Evolutionary conservation across 2,113 vertebrate species (phyloP), one percentile per base, ranked within the genome.

Genomic region (Columba livia): DNA sequence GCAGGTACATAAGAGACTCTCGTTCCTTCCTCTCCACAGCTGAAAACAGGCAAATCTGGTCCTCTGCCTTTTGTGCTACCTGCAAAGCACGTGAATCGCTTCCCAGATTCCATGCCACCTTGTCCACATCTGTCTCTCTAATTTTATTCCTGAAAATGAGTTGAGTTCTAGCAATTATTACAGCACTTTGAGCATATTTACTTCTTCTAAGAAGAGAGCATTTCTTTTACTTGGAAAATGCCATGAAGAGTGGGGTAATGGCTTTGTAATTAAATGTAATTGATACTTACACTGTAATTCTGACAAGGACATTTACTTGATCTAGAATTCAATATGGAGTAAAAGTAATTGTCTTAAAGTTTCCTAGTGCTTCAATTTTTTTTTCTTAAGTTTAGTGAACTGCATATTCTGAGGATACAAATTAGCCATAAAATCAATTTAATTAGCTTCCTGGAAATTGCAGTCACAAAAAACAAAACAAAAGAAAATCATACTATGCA

Each of bases 351-450:
- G 88, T 20, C 85, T 56, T 83, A 74, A 88, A 85, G 25, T 79
- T 83, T 80, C 75, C 44, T 78, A 17, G 21, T 78, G 38, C 28
- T 88, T 93, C 64, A 31, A 31, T 80, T 88, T 91, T 47, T 79
- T 92, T 83, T 71, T 24, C 47, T 48, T 31, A 80, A 62, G 38
- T 86, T 96, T 83, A 62, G 50, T 64, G 64, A 93, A 51, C 51
- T 69, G 6, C 32, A 18, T 74, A 56, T 31, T 94, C 48, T 3
- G 3, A 67, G 28, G 93, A 80, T 93, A 80, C 51, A 78, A 90
- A 93, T 85, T 54, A 83, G 29, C 58, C 51, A 71, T 88, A 95
- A 83, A 90, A 91, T 90, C 34, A 50, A 79, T 94, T 78, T 92
- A 64, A 86, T 91, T 80, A 79, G 32, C 56, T 92, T 56, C 36